phyloP scores from a whole-genome alignment of 1,140 invertebrate genomes.

The Zaprionus davidi region DNA sequence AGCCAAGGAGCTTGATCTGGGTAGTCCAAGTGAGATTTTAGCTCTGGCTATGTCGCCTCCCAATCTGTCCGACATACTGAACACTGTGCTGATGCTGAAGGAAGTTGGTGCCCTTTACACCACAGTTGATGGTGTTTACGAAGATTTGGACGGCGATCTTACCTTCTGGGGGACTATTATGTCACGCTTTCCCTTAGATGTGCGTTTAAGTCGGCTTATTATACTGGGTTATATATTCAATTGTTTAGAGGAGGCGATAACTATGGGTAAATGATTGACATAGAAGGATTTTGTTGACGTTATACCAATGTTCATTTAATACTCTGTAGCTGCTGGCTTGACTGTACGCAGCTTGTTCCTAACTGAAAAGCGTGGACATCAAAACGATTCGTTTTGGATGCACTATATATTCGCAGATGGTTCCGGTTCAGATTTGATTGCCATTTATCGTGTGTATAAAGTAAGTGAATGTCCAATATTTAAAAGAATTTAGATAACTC shows the following conservation, averaged over 20 bases:
- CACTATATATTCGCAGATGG: conserved; percentile 92
- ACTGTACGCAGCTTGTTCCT: conserved; percentile 92
- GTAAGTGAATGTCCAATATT: conserved; percentile 83
- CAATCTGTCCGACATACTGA: conserved; percentile 91
- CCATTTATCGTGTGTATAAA: conserved; percentile 92
- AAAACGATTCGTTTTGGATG: conserved; percentile 90
- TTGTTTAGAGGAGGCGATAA: conserved; percentile 92
- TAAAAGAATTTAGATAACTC: not conserved
- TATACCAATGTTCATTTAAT: not conserved
- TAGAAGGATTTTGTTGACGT: conserved; percentile 1
- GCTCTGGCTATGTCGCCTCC: conserved; percentile 95
- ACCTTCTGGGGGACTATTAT: conserved; percentile 94
- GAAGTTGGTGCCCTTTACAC: conserved; percentile 91
- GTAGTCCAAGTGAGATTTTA: conserved; percentile 92
- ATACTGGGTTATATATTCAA: conserved; percentile 95
- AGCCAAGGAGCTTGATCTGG: conserved; percentile 93
- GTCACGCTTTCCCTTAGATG: conserved; percentile 92
- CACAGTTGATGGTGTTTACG: conserved; percentile 85
- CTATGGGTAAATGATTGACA: conserved; percentile 89
- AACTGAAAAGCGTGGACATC: conserved; percentile 73
- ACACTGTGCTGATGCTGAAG: conserved; percentile 93
- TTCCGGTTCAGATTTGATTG: conserved; percentile 93
- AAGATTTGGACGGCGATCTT: conserved; percentile 92
- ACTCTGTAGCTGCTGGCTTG: conserved; percentile 90
- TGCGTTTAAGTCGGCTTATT: conserved; percentile 93